Conservation (phyloP, 2,888 invertebrate genomes). For the Antheraea yamamai region DNA sequence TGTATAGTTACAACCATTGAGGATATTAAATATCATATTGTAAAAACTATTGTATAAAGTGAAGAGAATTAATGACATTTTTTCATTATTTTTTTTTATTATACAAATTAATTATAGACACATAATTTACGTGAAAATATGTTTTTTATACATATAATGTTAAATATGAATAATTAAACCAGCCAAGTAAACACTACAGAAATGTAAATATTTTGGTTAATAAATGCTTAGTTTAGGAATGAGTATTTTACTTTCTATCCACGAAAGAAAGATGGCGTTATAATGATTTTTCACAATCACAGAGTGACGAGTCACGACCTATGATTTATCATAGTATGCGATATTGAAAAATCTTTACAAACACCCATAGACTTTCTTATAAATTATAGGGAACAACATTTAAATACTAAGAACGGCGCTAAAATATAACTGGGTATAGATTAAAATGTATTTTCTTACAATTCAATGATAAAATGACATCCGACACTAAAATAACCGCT, state of each 20-base stretch:
- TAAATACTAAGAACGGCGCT: slow-evolving; percentile 67
- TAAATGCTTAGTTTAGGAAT: slow-evolving; percentile 78
- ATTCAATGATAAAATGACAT: slow-evolving; percentile 1
- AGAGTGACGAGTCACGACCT: neutral
- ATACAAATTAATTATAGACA: slow-evolving; percentile 80
- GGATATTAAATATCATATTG: slow-evolving; percentile 83
- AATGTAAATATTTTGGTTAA: slow-evolving; percentile 76
- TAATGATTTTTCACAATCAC: slow-evolving; percentile 58
- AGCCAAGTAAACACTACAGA: slow-evolving; percentile 79
- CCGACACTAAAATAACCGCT: slow-evolving; percentile 6
- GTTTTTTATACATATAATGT: slow-evolving; percentile 44
- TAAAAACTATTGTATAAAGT: slow-evolving; percentile 83
- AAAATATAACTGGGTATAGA: slow-evolving; percentile 42
- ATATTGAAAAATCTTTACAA: slow-evolving; percentile 57
- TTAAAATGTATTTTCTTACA: slow-evolving; percentile 9
- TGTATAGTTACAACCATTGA: slow-evolving; percentile 84
- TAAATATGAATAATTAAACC: slow-evolving; percentile 77
- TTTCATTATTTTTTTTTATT: slow-evolving; percentile 71
- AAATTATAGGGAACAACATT: slow-evolving; percentile 81
- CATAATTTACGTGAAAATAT: slow-evolving; percentile 81
- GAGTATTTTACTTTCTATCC: slow-evolving; percentile 73
- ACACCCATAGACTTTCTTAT: slow-evolving; percentile 63
- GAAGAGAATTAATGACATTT: slow-evolving; percentile 80
- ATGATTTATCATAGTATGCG: slow-evolving; percentile 16
- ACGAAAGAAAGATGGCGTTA: slow-evolving; percentile 56